These are phyloP conservation scores for Philotrypesis tridentata DNA, from an alignment of 1,140 invertebrate genomes.

Conservation along the genomic window DNA sequence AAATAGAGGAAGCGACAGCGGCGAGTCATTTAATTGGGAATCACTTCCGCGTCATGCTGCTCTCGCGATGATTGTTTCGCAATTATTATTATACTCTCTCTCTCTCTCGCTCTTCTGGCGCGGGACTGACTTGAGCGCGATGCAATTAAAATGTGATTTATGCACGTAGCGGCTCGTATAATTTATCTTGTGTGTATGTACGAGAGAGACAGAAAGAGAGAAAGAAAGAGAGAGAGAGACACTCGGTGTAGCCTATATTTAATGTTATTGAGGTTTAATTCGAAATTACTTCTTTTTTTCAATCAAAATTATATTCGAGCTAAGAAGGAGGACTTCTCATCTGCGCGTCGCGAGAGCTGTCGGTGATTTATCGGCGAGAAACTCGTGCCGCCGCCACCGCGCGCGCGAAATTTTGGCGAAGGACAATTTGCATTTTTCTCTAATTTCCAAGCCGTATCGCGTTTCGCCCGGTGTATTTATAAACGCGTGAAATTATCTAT, in stretches of 20 bases:
- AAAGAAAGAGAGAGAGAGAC: not conserved
- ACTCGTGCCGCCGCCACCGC: not conserved
- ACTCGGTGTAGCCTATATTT: slow-evolving; percentile 34
- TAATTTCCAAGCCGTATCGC: slow-evolving; percentile 11
- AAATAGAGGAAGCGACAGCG: not conserved
- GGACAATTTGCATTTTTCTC: not conserved
- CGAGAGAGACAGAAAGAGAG: not conserved
- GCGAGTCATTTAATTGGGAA: slow-evolving; percentile 28
- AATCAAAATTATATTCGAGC: slow-evolving; percentile 15
- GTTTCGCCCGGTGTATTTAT: not conserved
- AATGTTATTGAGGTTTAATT: slow-evolving; percentile 39
- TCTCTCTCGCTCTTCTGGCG: not conserved
- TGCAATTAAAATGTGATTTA: slow-evolving; percentile 49
- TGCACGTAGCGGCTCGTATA: slow-evolving; percentile 21
- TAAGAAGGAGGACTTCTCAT: not conserved
- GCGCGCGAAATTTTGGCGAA: not conserved
- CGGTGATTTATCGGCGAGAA: slow-evolving; percentile 54
- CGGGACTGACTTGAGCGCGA: slow-evolving; percentile 3
- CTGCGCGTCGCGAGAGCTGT: not conserved
- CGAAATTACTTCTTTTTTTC: slow-evolving; percentile 18
- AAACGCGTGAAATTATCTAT: not conserved
- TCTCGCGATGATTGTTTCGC: slow-evolving; percentile 45
- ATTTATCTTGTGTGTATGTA: slow-evolving; percentile 25
- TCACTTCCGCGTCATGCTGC: slow-evolving; percentile 36
- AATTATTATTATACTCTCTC: slow-evolving; percentile 40